phyloP scores from a whole-genome alignment of 2,888 invertebrate genomes.

The Tiliacea aurago region DNA sequence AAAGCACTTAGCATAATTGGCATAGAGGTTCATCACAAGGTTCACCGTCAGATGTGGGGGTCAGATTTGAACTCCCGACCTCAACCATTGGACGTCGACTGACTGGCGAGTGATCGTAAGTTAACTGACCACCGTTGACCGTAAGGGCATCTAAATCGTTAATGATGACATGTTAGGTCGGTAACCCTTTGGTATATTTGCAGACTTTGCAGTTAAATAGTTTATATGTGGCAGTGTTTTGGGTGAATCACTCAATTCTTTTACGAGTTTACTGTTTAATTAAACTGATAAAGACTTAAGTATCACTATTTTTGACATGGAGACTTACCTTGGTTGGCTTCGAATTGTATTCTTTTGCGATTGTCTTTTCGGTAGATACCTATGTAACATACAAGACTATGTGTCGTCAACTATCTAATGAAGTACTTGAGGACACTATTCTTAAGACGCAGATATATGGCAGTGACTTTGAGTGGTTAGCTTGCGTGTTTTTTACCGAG shows the following conservation, averaged over 20 bases:
- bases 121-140: conserved; percentile 33
- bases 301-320: too few relatives aligned
- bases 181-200: conserved; percentile 16
- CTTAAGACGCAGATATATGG: too few relatives aligned
- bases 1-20: conserved; percentile 43
- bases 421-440: background rate
- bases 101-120: conserved; percentile 44
- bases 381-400: background rate
- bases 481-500: too few relatives aligned
- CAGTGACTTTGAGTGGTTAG: too few relatives aligned
- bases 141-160: conserved; percentile 14
- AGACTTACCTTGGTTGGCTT: too few relatives aligned
- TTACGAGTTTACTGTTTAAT: too few relatives aligned
- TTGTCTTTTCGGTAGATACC: background rate
- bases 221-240: background rate
- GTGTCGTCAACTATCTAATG: background rate
- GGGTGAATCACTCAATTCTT: background rate
- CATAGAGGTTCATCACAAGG: conserved; percentile 43
- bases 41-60: conserved; percentile 32
- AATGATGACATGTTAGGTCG: conserved; percentile 39
- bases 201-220: background rate
- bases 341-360: background rate
- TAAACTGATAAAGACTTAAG: too few relatives aligned
- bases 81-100: conserved; percentile 26
- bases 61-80: conserved; percentile 47